Base-by-base conservation (phyloP, 2,888 invertebrate genomes). In the Netelia fuscicornis region DNA sequence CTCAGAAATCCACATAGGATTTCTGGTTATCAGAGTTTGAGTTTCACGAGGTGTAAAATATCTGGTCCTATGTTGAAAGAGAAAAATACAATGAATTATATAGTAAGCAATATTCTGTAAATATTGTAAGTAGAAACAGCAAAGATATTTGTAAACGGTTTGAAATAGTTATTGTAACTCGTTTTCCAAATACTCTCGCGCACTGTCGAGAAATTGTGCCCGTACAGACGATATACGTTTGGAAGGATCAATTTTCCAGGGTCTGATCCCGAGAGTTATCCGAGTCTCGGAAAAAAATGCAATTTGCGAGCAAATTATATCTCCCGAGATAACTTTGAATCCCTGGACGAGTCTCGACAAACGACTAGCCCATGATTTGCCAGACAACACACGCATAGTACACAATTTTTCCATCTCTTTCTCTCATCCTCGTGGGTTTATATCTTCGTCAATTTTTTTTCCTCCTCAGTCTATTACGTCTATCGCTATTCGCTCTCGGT, bases 241-340 rank as follows among this genome's bases (percentile, higher is more conserved):
- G 42, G 17, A 42, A 58, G 65, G 42, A 30, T 42, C 42, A 71
- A 70, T 71, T 64, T 62, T 64, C 5, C 37, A 37, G 5, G 37
- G 17, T 42, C 0, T 17, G 42, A 37, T 2, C 13, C 6, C 42
- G 75, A 64, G 62, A 52, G n/a, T 25, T 52, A 65, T 30, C 54
- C 52, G 37, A 48, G 11, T 58, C 58, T 70, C n/a, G n/a, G 58
- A 71, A 65, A 48, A 48, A 48, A 74, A 83, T 78, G 83, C 83
- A 78, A 83, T 83, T 83, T 77, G 48, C 78, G 25, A 67, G 42
- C 13, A 60, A 68, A 83, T 83, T 78, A 78, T 83, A 65, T 52
- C 60, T 72, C 78, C 68, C 74, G 67, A 52, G 77, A n/a, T 68
- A 67, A 64, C 58, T 58, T 58, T 60, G 56, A 67, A 52, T 67